phyloP scores from a whole-genome alignment of 1,140 invertebrate species.

The Ooceraea biroi region DNA sequence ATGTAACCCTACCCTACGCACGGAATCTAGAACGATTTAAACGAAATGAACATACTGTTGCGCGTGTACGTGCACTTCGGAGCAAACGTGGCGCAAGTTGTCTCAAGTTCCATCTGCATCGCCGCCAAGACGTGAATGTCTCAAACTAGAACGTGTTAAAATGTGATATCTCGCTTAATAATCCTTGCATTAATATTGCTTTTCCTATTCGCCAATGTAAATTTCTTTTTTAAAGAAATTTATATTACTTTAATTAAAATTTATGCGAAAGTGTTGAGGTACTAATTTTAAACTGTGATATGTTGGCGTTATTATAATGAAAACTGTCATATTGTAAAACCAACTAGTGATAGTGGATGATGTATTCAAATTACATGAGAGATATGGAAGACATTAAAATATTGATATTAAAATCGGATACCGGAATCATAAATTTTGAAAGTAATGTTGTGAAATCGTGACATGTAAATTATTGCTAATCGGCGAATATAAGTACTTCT shows the following conservation, averaged over 20 bases:
- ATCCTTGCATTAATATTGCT: background rate
- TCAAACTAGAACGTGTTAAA: background rate
- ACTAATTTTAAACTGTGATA: too few species aligned
- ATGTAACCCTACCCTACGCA: background rate
- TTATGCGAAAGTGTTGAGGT: too few species aligned
- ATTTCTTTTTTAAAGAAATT: too few species aligned
- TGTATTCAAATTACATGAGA: too few species aligned
- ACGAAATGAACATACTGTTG: background rate
- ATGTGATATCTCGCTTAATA: background rate
- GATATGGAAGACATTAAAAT: background rate
- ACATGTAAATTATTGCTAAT: background rate
- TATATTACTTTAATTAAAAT: too few species aligned
- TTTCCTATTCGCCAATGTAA: too few species aligned
- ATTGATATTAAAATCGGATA: background rate
- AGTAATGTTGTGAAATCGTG: background rate
- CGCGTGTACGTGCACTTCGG: background rate
- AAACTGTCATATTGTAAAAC: too few species aligned
- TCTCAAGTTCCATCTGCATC: background rate
- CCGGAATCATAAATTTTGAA: background rate
- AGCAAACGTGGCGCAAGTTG: background rate
- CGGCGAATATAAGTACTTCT: background rate
- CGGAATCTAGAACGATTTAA: slow-evolving; percentile 15
- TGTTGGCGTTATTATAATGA: too few species aligned
- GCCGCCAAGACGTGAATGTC: background rate
- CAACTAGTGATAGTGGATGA: too few species aligned